Base-by-base conservation (phyloP, 2,113 vertebrate species). In the Phocoena sinus region DNA sequence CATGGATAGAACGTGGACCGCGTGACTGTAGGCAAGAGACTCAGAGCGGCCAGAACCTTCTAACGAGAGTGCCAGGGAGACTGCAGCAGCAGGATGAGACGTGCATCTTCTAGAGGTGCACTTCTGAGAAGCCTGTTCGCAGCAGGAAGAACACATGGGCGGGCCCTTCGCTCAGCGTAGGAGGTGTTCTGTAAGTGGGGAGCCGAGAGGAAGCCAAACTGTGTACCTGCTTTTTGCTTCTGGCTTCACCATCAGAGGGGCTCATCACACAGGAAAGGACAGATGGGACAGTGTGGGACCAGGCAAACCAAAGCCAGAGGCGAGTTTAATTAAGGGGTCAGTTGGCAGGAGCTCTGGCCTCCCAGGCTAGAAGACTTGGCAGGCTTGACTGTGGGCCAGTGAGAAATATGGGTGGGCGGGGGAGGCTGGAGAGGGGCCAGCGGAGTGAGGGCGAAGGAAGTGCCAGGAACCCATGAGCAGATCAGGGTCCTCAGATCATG, bases 261-360 rank as follows among this genome's bases (percentile, higher is more conserved):
- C 68, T 26, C 71, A 76, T 26, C 79, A 76, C 89, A 28, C 28
- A 56, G 89, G 94, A 88, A 83, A 67, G 56, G 56, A n/a, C 44
- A 76, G 53, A 47, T 11, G 25, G 33, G 21, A 7, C 1, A 31
- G 25, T 5, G 0, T 31, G 47, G 56, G 10, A 26, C 25, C 18
- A 1, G 56, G 41, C 41, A 70, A 17, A 41, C 71, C 79, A 47
- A 65, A 87, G 68, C 73, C 1, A 1, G 23, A n/a, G 38, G 44
- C 9, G 8, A n/a, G 33, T 1, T 0, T 10, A n/a, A 26, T 23
- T 8, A 10, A 79, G 68, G 36, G 58, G 20, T 13, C 58, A 8
- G 0, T 1, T 23, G 41, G 62, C n/a, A 63, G 0, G 5, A 94
- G 53, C 67, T 7, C 26, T 33, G 0, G 0, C n/a, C n/a, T 47